Base-by-base conservation (phyloP, 2,797 vertebrate genomes). In the Ctenopoma kingsleyae region DNA sequence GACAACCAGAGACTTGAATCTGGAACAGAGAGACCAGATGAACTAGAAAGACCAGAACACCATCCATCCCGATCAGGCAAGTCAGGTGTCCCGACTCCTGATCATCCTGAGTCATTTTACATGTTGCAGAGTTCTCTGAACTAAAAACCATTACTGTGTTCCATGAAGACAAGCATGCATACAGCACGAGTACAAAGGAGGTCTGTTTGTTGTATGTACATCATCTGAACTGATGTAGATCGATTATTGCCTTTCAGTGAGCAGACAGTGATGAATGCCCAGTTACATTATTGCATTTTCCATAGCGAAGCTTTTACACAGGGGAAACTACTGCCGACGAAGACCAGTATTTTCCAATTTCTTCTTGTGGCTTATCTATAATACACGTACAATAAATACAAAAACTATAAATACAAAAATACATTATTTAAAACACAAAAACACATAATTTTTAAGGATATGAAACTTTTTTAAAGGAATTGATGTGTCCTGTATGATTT, bases 1-100 rank as follows among this genome's bases (percentile, higher is more conserved):
- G 83, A 95, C 88, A 89, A 76, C 76, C 40, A 74, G 90, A 90
- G 75, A 64, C 67, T 83, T 5, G 87, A 85, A 58, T 87, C 83
- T 49, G 75, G 66, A 76, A 62, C 76, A 61, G 89, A 91, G 55
- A 83, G 64, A 86, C 81, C 82, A 69, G 89, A 88, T 8, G 78
- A 83, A 68, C 83, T 76, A 38, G 89, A 87, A 1, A 35, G 71
- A 81, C 84, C 65, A 62, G 81, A 85, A 35, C 58, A 59, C 15
- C 67, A 67, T 54, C 46, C 51, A 59, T 55, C 62, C 51, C 60
- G 48, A 59, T 81, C 87, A 78, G 80, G 92, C 92, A 60, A 61
- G 71, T 80, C 53, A 20, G 30, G 40, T 66, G 11, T 49, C 50
- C 23, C 6, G 51, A 49, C 10, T 44, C 17, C 8, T 44, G 43